Evolutionary conservation across 2,888 invertebrate species (phyloP).

Genomic region (Epinotia brunnichana): DNA sequence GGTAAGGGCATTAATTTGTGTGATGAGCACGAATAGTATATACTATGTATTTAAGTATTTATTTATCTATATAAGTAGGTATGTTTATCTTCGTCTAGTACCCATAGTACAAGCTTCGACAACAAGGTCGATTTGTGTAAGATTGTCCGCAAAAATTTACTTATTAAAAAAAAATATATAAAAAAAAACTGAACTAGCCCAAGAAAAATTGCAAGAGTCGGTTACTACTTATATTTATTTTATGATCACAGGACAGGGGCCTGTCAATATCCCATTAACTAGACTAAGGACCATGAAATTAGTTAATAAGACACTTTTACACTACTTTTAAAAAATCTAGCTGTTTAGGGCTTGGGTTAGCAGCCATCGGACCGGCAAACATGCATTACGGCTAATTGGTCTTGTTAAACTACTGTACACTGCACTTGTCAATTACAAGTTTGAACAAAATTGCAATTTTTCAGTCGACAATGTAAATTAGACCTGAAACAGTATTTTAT

Average conservation of each 20-base stretch:
- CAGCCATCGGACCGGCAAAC: slow-evolving; percentile 33
- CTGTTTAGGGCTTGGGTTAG: slow-evolving; percentile 26
- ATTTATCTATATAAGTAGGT: no score
- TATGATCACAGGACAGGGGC: slow-evolving; percentile 1
- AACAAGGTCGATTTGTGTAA: no score
- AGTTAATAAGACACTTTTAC: slow-evolving; percentile 53
- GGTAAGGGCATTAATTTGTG: no score
- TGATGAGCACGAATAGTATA: no score
- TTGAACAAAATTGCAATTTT: neutral
- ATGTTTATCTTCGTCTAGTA: no score
- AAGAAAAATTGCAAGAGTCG: neutral
- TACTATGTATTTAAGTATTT: no score
- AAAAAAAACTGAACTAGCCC: no score
- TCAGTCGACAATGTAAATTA: neutral
- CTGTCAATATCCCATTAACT: slow-evolving; percentile 49
- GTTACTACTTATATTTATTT: slow-evolving; percentile 12
- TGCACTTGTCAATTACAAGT: slow-evolving; percentile 24
- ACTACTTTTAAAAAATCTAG: slow-evolving; percentile 28
- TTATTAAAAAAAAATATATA: no score
- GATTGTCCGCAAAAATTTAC: no score
- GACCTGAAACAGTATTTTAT: neutral
- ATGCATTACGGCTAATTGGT: slow-evolving; percentile 32
- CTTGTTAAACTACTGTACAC: slow-evolving; percentile 34
- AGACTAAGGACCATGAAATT: slow-evolving; percentile 60
- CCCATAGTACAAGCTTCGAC: no score